Base-by-base conservation (phyloP, 2,797 vertebrate genomes). In the Chelmon rostratus region DNA sequence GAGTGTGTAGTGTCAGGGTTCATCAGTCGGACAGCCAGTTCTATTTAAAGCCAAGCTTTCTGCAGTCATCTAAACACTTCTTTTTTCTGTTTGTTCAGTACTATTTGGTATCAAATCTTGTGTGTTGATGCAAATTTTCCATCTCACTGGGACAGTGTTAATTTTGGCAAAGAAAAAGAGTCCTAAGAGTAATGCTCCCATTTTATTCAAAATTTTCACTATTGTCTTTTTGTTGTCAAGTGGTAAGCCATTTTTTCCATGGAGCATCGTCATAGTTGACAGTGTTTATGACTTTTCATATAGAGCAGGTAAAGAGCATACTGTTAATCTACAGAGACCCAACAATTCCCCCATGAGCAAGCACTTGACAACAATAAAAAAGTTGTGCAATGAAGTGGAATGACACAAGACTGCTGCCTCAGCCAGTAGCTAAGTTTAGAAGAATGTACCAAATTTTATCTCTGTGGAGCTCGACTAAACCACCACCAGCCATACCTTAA, bases 1-100 rank as follows among this genome's bases (percentile, higher is more conserved):
- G 54, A 66, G 49, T 31, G 28, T 31, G 18, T 53, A 67, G 16
- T 68, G 23, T 42, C 21, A 21, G 25, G 70, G 71, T 81, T 79
- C 76, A 79, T 16, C 18, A 38, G 31, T 12, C 2, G 63, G 63
- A 23, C 44, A 63, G 64, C 42, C 10, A 15, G 16, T 35, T 68
- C 70, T 52, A 10, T 67, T 68, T 68, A 21, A 53, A 58, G 63
- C 40, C 33, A 56, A 11, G 42, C 15, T 4, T 15, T 44, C 56
- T 54, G 46, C 46, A 12, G 6, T 33, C 25, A 25, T 44, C 37
- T 63, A 1, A 58, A 23, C 8, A 23, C 18, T 23, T 25, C 9
- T 12, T 19, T 28, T 49, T 5, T 12, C 2, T 47, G 0, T 57
- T 21, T 23, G 2, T 18, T 18, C 5, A 8, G 13, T 37, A 12